Percentiles rank a stretch among this genome's conserved stretches.
Conservation (phyloP, 2,888 invertebrate genomes). For the Spatulosminthurus flaviceps region DNA sequence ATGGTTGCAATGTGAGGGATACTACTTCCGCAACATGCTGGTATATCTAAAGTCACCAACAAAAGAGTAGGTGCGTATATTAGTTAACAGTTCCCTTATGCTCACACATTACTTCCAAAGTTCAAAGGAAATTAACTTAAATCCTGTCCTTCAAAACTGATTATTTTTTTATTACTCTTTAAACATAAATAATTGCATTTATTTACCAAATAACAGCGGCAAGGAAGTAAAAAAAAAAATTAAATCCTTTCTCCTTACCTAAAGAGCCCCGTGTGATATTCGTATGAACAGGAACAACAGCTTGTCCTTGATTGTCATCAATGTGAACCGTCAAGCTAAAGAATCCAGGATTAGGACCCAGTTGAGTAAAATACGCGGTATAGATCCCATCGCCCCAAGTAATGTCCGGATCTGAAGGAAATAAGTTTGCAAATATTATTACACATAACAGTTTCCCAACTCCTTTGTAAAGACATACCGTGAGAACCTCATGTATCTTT, state of each 20-base stretch:
- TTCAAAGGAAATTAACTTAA: slow-evolving; percentile 26
- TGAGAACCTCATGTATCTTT: slow-evolving; percentile 1
- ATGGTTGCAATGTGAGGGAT: slow-evolving; percentile 63
- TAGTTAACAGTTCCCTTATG: neutral
- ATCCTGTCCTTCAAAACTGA: neutral
- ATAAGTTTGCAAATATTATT: neutral
- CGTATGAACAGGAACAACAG: slow-evolving; percentile 62
- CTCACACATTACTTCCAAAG: neutral
- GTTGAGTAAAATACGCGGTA: slow-evolving; percentile 66
- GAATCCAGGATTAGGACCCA: slow-evolving; percentile 63
- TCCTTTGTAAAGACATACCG: too few species aligned
- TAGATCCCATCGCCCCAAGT: slow-evolving; percentile 67
- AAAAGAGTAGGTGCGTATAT: too few species aligned
- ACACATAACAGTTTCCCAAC: too few species aligned
- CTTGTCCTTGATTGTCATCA: slow-evolving; percentile 64
- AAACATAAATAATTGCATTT: neutral
- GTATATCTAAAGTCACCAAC: slow-evolving; percentile 51
- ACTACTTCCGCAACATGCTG: slow-evolving; percentile 64
- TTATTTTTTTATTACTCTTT: neutral
- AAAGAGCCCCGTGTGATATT: slow-evolving; percentile 61
- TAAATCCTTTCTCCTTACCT: slow-evolving; percentile 52
- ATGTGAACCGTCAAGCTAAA: slow-evolving; percentile 65
- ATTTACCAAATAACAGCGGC: neutral
- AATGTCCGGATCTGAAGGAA: slow-evolving; percentile 65
- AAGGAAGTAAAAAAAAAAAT: too few species aligned